Base-by-base conservation (phyloP, 2,888 invertebrate species). In the Cephus sareptanus region DNA sequence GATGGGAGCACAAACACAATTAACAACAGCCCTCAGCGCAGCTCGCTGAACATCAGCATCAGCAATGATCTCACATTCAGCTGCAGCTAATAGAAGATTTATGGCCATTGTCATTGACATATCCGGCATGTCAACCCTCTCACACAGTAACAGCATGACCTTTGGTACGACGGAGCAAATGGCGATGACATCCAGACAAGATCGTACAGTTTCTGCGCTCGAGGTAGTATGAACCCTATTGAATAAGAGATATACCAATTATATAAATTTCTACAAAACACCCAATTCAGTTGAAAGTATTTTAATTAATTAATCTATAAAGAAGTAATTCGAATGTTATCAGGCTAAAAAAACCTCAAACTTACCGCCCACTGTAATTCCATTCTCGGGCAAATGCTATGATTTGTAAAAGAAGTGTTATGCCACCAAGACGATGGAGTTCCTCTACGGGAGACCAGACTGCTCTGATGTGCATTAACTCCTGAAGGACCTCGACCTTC, bases 11-110 rank as follows among this genome's bases (percentile, higher is more conserved):
- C 98, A 98, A 1, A 98, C 97, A 91, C 98, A 98, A 92, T 98
- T 98, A 76, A 98, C 97, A 78, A 99, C 94, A 33, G 98, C 97
- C 84, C 96, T 95, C 1, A 99, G 93, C 0, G 99, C 98, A 0
- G 98, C 96, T 86, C 97, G 96, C 91, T 98, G 97, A 0, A 98
- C 97, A 85, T 98, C 98, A 0, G 98, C 95, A 89, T 98, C 98
- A 2, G 95, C 94, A 0, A 97, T 95, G 68, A 97, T 95, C 90
- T 98, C 98, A 1, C 98, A 98, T 89, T 98, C 98, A 1, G 98
- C 97, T 34, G 98, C 96, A 13, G 90, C 90, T 71, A 91, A 82
- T 34, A 91, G 79, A 73, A 91, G 85, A 83, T 91, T 90, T 34
- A 91, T 90, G 73, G 91, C 89, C 30, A 96, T 96, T 9, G 96